Base-by-base conservation (phyloP, 2,797 vertebrate genomes). In the Danio aesculapii region DNA sequence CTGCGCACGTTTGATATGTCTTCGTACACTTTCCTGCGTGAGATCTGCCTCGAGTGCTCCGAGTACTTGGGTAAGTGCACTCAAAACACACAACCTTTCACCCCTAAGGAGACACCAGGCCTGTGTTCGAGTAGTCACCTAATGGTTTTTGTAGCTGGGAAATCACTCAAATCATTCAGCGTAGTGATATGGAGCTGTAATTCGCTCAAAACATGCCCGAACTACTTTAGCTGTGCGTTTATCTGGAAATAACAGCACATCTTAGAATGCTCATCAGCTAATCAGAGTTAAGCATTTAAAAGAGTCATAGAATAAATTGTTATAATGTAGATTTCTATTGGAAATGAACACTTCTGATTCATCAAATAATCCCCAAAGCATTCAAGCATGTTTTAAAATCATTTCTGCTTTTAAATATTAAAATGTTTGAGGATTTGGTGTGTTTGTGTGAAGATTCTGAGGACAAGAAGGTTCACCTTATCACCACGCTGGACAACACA, bases 401-500 rank as follows among this genome's bases (percentile, higher is more conserved):
- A 63, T 59, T 50, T 68, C 43, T 19, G 12, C 30, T 30, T 1
- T 30, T 30, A 30, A 30, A 30, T 30, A 30, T 30, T 30, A 30
- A 30, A 1, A 30, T 30, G 30, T 30, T 30, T 30, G 30, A 30
- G 30, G 30, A 30, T 30, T 73, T 21, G 73, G 10, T 79, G 52
- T 21, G 47, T 77, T 75, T 87, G 71, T 83, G 75, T 91, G 66
- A 89, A 99, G 98, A 98, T 93, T 94, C 93, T 87, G 95, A 98
- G 85, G 90, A 93, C 41, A 95, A 95, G 67, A 95, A 95, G 78
- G 93, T 99, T 92, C 95, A 97, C 84, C 92, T 99, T 82, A 88
- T 98, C 90, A 99, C 98, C 81, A 99, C 98, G 46, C 30, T 97
- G 82, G 98, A 99, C 93, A 99, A 99, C 88, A 91, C 90, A 10